Evolutionary conservation across 1,140 invertebrate genomes (phyloP).

Genomic region (Rhynchophorus ferrugineus): DNA sequence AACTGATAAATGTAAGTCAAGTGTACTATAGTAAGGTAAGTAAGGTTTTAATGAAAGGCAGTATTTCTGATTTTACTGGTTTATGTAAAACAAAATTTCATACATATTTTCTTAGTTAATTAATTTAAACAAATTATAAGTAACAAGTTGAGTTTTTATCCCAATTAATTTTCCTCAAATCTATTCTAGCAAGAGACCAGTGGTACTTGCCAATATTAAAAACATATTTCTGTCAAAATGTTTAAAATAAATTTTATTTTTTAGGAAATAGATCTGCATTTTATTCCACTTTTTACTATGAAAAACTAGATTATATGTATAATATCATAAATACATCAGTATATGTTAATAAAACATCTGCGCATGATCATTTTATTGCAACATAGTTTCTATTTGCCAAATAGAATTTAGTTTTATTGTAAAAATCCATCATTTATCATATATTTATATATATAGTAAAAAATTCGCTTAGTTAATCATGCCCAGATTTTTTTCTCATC

Average conservation of each 20-base stretch:
- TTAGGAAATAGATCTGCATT: not conserved
- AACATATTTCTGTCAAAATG: not conserved
- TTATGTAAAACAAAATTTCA: not conserved
- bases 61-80: not conserved
- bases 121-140: not conserved
- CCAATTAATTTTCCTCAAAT: too few relatives aligned
- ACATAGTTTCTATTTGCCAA: not conserved
- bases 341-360: constrained; percentile 22
- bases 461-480: constrained; percentile 14
- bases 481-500: constrained; percentile 28
- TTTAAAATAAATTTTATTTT: not conserved
- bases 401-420: not conserved
- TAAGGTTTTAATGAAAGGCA: too few relatives aligned
- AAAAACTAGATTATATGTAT: constrained; percentile 4
- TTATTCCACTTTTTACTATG: not conserved
- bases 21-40: too few relatives aligned
- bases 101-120: not conserved
- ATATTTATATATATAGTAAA: constrained; percentile 4
- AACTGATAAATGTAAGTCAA: too few relatives aligned
- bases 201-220: too few relatives aligned
- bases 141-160: too few relatives aligned
- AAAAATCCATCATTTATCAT: not conserved
- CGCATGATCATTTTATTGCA: constrained; percentile 23
- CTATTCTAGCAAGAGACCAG: too few relatives aligned
- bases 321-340: constrained; percentile 14